Evolutionary conservation across 92 coral and sea anemone species (phyloP), one percentile per base, ranked within the genome.

Genomic region (Actinostola sp.): DNA sequence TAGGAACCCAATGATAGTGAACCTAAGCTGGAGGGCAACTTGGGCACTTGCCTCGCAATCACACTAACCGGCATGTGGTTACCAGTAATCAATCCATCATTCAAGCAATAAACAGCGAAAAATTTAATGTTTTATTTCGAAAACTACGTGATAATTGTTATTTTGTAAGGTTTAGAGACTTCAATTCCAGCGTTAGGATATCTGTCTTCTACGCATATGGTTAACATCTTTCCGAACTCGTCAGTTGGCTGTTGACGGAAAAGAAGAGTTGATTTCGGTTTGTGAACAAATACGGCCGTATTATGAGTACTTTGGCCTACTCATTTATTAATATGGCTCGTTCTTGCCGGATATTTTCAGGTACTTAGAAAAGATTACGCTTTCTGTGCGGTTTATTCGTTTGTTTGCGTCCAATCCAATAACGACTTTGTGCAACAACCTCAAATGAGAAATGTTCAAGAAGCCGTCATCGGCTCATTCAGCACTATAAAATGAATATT

Each of bases 361-460:
- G 60, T 78, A 82, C 92, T 87, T 87, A 87, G 81, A 56, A 65
- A 66, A 66, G 92, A 90, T 90, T 82, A 90, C 64, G 24, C 62
- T 49, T 50, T 51, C 50, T 17, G 34, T 63, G 78, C 61, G 72
- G 80, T 81, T 71, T 77, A 62, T 72, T 59, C 78, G 69, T 79
- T 79, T 86, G 81, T 90, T 86, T 88, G 86, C 64, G 72, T 57
- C 64, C 84, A 63, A 89, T 77, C 89, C 70, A 82, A 86, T 86
- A 64, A 89, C 75, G 63, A 76, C 66, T 66, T 24, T 44, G 56
- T 78, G 63, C 66, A 67, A 67, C 28, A 50, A n/a, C n/a, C n/a
- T n/a, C 16, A 33, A 24, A 41, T 42, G 61, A 61, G 53, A 74
- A 51, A 36, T 67, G 34, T 29, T 1, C 76, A 21, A 56, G 54